Evolutionary conservation across 2,797 vertebrate genomes (phyloP), one percentile per base, ranked within the genome.

Genomic region (Alectoris magna): DNA sequence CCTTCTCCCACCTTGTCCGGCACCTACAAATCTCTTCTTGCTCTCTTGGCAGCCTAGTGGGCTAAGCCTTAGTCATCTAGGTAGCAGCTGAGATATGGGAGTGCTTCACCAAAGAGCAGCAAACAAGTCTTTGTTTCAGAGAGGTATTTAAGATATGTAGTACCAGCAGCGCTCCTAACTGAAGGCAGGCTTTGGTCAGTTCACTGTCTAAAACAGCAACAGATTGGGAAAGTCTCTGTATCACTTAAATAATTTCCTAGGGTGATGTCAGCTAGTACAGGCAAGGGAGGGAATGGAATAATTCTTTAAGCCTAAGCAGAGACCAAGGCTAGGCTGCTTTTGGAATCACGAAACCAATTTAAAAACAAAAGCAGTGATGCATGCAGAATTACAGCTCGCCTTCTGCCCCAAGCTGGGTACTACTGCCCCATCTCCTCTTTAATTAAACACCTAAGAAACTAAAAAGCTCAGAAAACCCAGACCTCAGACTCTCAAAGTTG

Each of bases 401-500:
- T 60, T 36, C 31, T 60, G 36, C 41, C 53, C 64, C 29, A 60
- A 31, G 36, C 16, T 31, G 38, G 34, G 34, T 44, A 29, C 14
- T 51, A 26, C 31, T n/a, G 41, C 22, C 10, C 24, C 49, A 21
- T 31, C 12, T 83, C 29, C 12, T 77, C 23, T 51, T 84, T 7
- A 41, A 71, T 0, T 39, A 34, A 56, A 78, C 58, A 87, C 39
- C 4, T 51, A 18, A 43, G 36, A 73, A 3, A 4, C 0, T 29
- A 29, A 84, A 43, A 59, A 70, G 24, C 22, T 10, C 24, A 27
- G n/a, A 53, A 87, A 87, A 34, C 1, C 4, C 19, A 71, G 31
- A 49, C 10, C 12, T 63, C 0, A 0, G 18, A 34, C 14, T 27
- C 48, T 78, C 22, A 39, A 9, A 9, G 2, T 26, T 77, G 29